Evolutionary conservation across 2,888 invertebrate species (phyloP), one percentile per base, ranked within the genome.

Genomic region (Diarsia brunnea): DNA sequence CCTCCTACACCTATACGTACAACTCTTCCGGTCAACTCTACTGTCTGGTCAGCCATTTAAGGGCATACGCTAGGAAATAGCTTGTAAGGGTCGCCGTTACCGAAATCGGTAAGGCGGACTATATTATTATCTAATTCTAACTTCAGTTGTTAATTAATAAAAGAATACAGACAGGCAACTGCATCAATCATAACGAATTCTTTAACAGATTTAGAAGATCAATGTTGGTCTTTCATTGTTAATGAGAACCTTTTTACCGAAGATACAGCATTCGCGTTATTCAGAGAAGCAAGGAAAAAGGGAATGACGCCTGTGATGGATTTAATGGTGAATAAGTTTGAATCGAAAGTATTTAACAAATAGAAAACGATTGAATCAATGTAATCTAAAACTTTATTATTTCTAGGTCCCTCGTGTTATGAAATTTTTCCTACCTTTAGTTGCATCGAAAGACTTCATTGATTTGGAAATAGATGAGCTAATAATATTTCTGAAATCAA

Each of bases 211-310:
- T 94, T 98, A 76, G 97, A 98, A 86, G 97, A 97, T 79, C 98
- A 98, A 89, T 98, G 98, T 92, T 98, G 98, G 97, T 97, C 97
- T 0, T 98, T 98, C 87, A 97, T 98, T 82, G 97, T 97, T 72
- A 97, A 98, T 88, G 97, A 97, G 69, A 97, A 97, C 63, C 96
- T 98, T 0, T 98, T 98, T 89, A 96, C 95, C 43, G 98, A 98
- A 94, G 98, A 98, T 84, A 97, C 98, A 0, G 98, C 98, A 0
- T 98, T 98, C 89, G 91, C 97, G 55, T 92, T 98, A 21, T 98
- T 97, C 83, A 92, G 97, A 80, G 97, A 98, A 90, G 97, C 98
- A 2, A 96, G 97, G 53, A 90, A 90, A 47, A 96, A 96, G 76
- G 92, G 92, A 90, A 96, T 98, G 87, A 96, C 96, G 0, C 97